These are phyloP conservation scores for Heliocidaris erythrogramma DNA, from an alignment of 35 echinoderm and acorn worm species.

Conservation along the genomic window DNA sequence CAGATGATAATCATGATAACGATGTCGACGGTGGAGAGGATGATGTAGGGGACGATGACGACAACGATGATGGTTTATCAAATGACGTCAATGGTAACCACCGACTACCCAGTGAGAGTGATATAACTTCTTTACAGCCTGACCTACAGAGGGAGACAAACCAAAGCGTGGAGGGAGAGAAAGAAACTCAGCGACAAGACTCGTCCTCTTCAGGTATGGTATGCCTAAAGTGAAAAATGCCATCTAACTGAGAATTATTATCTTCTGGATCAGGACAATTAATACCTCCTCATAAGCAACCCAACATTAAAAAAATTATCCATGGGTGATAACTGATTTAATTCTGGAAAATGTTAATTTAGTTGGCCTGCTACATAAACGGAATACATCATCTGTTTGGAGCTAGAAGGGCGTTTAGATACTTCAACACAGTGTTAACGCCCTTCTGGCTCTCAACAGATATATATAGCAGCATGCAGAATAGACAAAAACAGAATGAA, in stretches of 20 bases:
- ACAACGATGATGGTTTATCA: neutral
- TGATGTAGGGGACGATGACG: slow-evolving; percentile 41
- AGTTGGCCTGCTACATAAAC: too few relatives aligned
- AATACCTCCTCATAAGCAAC: too few relatives aligned
- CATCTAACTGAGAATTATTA: neutral
- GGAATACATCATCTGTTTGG: too few relatives aligned
- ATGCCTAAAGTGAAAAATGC: neutral
- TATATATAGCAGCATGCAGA: too few relatives aligned
- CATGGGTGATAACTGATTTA: too few relatives aligned
- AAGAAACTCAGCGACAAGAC: neutral
- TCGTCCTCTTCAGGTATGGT: neutral
- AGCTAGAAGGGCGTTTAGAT: too few relatives aligned
- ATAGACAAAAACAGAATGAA: too few relatives aligned
- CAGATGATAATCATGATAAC: neutral
- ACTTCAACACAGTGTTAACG: too few relatives aligned
- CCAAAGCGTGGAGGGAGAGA: neutral
- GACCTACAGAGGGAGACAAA: slow-evolving; percentile 29
- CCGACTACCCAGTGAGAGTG: neutral
- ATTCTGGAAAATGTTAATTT: too few relatives aligned
- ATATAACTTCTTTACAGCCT: neutral
- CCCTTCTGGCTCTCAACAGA: too few relatives aligned
- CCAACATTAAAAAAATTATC: too few relatives aligned
- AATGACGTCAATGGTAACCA: slow-evolving; percentile 27
- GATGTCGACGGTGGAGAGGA: slow-evolving; percentile 46
- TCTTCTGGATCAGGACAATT: too few relatives aligned